These are phyloP conservation scores for Cyphomyrmex costatus DNA, from an alignment of 1,140 invertebrate genomes.

Conservation along the genomic window DNA sequence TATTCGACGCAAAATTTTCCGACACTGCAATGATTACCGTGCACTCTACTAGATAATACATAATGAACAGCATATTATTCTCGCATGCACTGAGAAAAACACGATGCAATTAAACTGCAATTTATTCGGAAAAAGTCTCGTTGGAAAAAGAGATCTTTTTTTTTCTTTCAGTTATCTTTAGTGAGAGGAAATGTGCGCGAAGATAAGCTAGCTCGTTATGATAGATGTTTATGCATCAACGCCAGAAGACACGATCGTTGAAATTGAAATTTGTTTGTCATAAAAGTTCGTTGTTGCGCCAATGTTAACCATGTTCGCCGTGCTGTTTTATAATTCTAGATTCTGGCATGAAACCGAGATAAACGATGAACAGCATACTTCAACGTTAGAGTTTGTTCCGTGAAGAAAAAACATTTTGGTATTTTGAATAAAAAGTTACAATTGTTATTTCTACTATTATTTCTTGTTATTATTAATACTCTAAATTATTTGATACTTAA, in stretches of 20 bases:
- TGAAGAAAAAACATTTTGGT: background rate
- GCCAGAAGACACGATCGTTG: conserved; percentile 33
- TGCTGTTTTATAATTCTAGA: conserved; percentile 44
- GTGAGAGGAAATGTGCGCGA: background rate
- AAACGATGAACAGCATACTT: conserved; percentile 21
- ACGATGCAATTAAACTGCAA: conserved; percentile 12
- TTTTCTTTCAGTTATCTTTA: conserved; percentile 18
- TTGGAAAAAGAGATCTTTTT: conserved; percentile 13
- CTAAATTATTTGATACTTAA: background rate
- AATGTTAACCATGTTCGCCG: background rate
- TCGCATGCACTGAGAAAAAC: background rate
- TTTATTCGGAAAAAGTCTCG: background rate
- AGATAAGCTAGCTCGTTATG: conserved; percentile 27
- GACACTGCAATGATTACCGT: background rate
- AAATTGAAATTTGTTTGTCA: conserved; percentile 55
- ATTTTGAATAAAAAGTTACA: conserved; percentile 17
- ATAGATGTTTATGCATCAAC: conserved; percentile 29
- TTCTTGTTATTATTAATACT: background rate
- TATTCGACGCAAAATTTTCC: conserved; percentile 10
- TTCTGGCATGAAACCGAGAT: conserved; percentile 20
- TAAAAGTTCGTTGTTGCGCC: conserved; percentile 24
- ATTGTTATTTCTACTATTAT: conserved; percentile 45
- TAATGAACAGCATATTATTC: background rate
- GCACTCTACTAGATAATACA: background rate
- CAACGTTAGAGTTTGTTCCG: background rate